Percentiles rank a stretch among this genome's conserved stretches.
Conservation (phyloP, 2,797 vertebrate genomes). For the Anabacerthia variegaticeps region DNA sequence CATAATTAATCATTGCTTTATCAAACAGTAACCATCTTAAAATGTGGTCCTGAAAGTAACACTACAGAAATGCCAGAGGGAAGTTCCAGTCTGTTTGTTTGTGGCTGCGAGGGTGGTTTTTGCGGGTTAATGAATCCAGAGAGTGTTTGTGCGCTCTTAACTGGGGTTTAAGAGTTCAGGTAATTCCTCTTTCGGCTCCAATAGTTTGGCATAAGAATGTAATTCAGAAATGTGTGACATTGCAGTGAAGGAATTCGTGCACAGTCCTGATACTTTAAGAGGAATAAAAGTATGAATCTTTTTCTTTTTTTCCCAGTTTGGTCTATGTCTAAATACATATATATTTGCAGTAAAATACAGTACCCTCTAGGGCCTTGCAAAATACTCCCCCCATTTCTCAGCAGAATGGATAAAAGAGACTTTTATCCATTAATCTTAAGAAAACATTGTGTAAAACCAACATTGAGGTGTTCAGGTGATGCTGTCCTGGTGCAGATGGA, state of each 20-base stretch:
- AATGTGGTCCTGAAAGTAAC: background rate
- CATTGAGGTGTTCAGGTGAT: background rate
- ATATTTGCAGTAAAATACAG: background rate
- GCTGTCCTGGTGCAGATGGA: background rate
- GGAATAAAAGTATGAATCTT: background rate
- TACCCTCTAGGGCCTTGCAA: background rate
- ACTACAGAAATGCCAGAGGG: background rate
- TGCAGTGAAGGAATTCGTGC: background rate
- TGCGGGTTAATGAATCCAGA: slow-evolving; percentile 32
- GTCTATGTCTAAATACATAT: background rate
- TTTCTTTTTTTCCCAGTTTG: background rate
- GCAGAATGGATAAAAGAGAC: background rate
- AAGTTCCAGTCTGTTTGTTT: slow-evolving; percentile 42
- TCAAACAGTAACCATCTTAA: background rate
- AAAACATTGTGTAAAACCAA: background rate
- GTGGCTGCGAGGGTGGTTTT: background rate
- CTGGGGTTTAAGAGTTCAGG: slow-evolving; percentile 5
- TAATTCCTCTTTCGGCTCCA: slow-evolving; percentile 2
- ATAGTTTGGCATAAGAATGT: background rate
- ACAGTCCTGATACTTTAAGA: background rate
- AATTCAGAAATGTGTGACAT: background rate
- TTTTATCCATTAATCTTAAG: background rate
- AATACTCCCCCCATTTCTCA: background rate
- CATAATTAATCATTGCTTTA: slow-evolving; percentile 19
- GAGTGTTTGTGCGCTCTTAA: background rate